phyloP scores from a whole-genome alignment of 2,797 vertebrate species.

The Gadopsis marmoratus region DNA sequence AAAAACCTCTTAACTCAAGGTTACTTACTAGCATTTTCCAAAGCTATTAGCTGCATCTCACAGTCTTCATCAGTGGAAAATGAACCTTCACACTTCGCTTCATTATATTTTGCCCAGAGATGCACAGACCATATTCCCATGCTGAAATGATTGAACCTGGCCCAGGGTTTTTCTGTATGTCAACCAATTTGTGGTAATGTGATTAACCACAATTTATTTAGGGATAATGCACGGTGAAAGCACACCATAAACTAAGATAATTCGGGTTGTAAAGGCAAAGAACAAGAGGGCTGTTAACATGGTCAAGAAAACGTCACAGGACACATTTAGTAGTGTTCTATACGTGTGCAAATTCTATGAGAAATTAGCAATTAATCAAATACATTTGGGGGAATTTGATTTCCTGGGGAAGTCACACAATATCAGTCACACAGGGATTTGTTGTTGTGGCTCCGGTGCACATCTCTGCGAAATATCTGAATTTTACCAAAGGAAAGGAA shows the following conservation, averaged over 20 bases:
- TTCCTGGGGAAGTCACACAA: neutral
- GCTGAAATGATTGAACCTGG: too few relatives aligned
- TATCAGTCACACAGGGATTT: neutral
- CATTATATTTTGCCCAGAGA: too few relatives aligned
- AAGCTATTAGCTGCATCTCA: too few relatives aligned
- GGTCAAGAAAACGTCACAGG: neutral
- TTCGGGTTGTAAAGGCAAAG: neutral
- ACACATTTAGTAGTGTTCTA: neutral
- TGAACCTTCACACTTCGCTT: too few relatives aligned
- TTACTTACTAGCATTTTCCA: too few relatives aligned
- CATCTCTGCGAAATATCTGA: neutral
- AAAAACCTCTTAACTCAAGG: too few relatives aligned
- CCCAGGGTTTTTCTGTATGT: too few relatives aligned
- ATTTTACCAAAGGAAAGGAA: slow-evolving; percentile 3
- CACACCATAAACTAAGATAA: too few relatives aligned
- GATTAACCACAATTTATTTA: too few relatives aligned
- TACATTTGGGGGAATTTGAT: neutral
- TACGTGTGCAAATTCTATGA: neutral
- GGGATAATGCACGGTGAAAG: neutral
- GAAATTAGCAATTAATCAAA: neutral
- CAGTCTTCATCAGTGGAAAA: too few relatives aligned
- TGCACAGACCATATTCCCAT: too few relatives aligned
- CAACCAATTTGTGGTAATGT: too few relatives aligned
- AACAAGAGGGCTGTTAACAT: neutral
- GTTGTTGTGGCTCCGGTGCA: neutral